These are phyloP conservation scores for Tursiops truncatus DNA, from an alignment of 2,113 vertebrate genomes.

Conservation along the genomic window DNA sequence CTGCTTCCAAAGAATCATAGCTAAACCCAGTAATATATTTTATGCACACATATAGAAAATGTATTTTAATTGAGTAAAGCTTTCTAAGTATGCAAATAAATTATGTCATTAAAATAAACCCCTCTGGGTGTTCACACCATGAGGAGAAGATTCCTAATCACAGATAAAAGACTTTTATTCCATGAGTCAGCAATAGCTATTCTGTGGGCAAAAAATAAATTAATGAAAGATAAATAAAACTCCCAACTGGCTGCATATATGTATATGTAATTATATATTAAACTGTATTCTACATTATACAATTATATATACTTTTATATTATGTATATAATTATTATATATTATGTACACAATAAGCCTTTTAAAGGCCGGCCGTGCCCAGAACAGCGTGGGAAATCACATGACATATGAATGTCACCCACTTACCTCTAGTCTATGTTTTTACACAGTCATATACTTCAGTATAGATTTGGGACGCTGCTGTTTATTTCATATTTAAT, in stretches of 20 bases:
- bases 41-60: background rate
- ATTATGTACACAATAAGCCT: background rate
- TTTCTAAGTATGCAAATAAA: background rate
- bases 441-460: background rate
- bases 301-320: background rate
- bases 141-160: background rate
- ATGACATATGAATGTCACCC: background rate
- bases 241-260: background rate
- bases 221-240: background rate
- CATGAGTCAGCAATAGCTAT: background rate
- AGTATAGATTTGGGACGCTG: background rate
- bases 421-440: background rate
- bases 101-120: background rate
- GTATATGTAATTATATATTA: background rate
- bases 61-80: background rate
- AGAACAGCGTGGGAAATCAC: background rate
- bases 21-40: background rate
- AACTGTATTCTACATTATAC: background rate
- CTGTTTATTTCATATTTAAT: slow-evolving; percentile 7
- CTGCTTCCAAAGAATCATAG: background rate
- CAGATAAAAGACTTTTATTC: background rate
- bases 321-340: background rate
- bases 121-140: background rate
- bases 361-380: background rate
- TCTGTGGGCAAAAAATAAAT: background rate